Percentiles rank a stretch among this genome's conserved stretches.
Evolutionary conservation across 2,797 vertebrate species (phyloP).

Genomic region (Enteromius fasciolatus): DNA sequence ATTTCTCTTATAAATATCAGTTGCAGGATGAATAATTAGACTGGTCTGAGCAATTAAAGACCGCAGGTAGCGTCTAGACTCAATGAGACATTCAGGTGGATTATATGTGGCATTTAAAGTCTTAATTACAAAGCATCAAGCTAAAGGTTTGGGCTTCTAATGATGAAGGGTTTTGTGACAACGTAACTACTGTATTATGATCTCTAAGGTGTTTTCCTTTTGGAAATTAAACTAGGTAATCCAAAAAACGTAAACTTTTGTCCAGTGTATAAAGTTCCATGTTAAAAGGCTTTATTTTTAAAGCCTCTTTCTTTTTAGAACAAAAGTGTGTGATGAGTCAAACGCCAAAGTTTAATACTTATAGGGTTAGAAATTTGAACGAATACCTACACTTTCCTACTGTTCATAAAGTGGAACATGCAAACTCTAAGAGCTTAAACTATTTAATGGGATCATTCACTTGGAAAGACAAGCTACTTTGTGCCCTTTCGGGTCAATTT

Average conservation of each 20-base stretch:
- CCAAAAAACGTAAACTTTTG: not conserved
- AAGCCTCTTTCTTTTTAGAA: no score
- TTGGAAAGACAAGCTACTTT: not conserved
- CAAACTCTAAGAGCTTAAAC: not conserved
- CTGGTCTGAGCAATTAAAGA: conserved; percentile 19
- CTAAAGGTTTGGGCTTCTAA: conserved; percentile 21
- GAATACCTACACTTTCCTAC: not conserved
- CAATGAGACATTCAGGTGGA: conserved; percentile 18
- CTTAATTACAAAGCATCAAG: conserved; percentile 1
- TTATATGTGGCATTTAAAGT: conserved; percentile 30
- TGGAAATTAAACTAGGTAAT: not conserved
- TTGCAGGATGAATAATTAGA: conserved; percentile 1
- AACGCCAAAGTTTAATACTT: not conserved
- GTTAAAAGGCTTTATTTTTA: not conserved
- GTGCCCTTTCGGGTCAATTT: conserved; percentile 10
- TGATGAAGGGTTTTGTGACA: not conserved
- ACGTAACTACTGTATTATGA: not conserved
- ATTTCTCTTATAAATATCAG: not conserved
- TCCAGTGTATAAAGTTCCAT: not conserved
- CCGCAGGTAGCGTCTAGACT: not conserved
- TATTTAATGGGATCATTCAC: not conserved
- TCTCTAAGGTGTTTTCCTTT: not conserved
- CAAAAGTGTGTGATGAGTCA: not conserved
- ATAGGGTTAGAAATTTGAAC: not conserved
- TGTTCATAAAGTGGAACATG: not conserved